Evolutionary conservation across 2,888 invertebrate genomes (phyloP), one percentile per base, ranked within the genome.

Genomic region (Eugnorisma glareosa): DNA sequence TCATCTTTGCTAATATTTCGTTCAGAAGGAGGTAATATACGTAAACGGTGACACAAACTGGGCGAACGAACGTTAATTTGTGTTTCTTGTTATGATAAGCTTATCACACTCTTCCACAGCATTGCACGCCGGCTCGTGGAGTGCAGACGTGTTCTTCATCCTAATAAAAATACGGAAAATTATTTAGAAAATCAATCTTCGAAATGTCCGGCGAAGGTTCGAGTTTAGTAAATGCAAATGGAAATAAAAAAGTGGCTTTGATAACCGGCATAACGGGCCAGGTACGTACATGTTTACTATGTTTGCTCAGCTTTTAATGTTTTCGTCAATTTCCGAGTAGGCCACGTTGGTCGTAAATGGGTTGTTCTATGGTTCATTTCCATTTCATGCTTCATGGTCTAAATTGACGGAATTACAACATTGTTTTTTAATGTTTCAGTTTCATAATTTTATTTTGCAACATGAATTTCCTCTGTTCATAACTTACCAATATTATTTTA

Each of bases 211-310:
- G 95, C 21, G 96, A 96, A 89, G 91, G 91, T 21, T 88, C 94
- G 2, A 89, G 84, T 73, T 51, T 75, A 61, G 75, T 45, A 11
- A 89, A 88, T 76, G 90, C 86, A 45, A 94, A 93, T 75, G 96
- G 94, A 89, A 64, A 64, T 64, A 64, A 64, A 40, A 98, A 98
- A 94, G 97, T 99, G 69, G 99, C 99, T 21, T 96, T 99, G 77
- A 98, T 99, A 91, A 99, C 99, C 80, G 99, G 99, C 87, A 99
- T 99, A 82, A 99, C 99, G 61, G 99, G 99, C 54, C 99, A 99
- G 98, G 99, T 99, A 97, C 93, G 93, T 91, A 82, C 15, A 68
- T 78, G 15, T 61, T 57, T 75, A 51, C 10, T 43, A 18, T 40
- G 63, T 71, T 67, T 77, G 13, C 48, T 31, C 35, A 43, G 37